These are phyloP conservation scores for Carassius gibelio DNA, from an alignment of 2,113 vertebrate species.

Conservation along the genomic window DNA sequence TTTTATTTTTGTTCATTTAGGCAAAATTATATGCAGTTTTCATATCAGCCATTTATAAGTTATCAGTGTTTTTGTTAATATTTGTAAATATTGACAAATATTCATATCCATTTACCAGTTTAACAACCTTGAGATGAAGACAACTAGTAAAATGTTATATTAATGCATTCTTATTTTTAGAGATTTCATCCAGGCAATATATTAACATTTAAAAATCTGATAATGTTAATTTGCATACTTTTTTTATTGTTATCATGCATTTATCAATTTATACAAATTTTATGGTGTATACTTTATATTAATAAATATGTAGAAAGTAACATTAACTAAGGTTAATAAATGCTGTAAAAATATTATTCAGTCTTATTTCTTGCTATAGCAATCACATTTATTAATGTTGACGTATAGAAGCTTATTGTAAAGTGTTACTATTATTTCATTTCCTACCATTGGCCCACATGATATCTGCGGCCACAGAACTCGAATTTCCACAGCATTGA, in stretches of 20 bases:
- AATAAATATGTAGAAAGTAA: neutral
- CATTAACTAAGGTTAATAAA: neutral
- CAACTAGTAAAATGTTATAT: too few species aligned
- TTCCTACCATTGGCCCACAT: neutral
- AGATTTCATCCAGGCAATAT: neutral
- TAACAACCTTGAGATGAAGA: neutral
- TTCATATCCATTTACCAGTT: neutral
- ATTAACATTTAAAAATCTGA: neutral
- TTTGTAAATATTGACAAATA: too few species aligned
- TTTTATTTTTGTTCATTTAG: neutral
- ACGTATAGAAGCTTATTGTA: neutral
- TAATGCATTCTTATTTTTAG: too few species aligned
- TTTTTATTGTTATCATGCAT: neutral
- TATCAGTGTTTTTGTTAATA: too few species aligned
- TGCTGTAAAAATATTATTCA: neutral
- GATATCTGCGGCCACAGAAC: neutral
- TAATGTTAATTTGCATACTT: neutral
- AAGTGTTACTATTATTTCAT: neutral
- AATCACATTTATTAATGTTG: neutral
- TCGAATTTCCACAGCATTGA: neutral
- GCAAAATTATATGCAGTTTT: neutral
- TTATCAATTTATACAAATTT: neutral
- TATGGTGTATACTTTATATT: neutral
- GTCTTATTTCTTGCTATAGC: neutral
- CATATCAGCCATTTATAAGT: neutral